These are phyloP conservation scores for Spheniscus mendiculus DNA, from an alignment of 2,113 vertebrate genomes.

Conservation along the genomic window DNA sequence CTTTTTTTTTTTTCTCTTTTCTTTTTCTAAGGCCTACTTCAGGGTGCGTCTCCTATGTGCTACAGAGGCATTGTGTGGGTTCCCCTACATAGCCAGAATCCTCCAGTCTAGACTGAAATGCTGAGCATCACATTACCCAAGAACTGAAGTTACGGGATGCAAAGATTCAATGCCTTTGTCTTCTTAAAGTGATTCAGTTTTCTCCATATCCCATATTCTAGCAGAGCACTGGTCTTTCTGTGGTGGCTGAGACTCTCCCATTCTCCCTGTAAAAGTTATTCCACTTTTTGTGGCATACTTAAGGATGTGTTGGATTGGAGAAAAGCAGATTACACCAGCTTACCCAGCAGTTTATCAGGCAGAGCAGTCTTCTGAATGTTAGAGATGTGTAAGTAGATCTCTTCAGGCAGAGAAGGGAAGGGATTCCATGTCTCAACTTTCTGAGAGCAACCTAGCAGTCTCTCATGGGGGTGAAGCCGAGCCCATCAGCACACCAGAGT, in stretches of 20 bases:
- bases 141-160: not conserved
- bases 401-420: not conserved
- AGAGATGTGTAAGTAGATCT: not conserved
- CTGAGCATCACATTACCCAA: not conserved
- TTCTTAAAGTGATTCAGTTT: not conserved
- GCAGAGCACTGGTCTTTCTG: not conserved
- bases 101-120: not conserved
- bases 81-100: not conserved
- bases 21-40: not conserved
- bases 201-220: not conserved
- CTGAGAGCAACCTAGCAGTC: fast-evolving
- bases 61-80: not conserved
- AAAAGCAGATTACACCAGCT: not conserved
- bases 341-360: not conserved
- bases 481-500: not conserved
- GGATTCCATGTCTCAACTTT: not conserved
- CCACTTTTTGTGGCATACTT: not conserved
- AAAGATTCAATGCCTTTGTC: not conserved
- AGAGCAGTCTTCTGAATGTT: not conserved
- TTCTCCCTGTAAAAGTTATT: not conserved
- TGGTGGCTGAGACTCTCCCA: not conserved
- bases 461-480: not conserved
- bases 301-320: not conserved
- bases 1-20: not conserved
- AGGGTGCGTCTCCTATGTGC: not conserved